These are phyloP conservation scores for Drosophila willistoni DNA, from an alignment of 1,140 invertebrate species.

Conservation along the genomic window DNA sequence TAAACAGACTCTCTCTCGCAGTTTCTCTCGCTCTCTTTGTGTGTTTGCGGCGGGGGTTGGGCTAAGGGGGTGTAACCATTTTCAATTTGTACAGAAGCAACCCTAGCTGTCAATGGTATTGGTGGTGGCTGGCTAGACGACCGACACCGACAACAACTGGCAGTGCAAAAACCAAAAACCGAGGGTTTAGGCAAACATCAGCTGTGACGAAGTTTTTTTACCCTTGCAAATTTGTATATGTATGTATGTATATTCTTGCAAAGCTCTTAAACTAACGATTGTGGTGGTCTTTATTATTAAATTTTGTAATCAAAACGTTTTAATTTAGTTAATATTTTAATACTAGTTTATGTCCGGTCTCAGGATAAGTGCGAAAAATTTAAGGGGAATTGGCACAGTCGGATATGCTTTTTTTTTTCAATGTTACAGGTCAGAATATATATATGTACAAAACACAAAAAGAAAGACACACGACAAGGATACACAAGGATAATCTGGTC, in stretches of 20 bases:
- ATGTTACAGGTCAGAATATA: not conserved
- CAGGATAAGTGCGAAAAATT: not conserved
- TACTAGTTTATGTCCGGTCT: too few relatives aligned
- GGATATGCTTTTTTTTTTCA: not conserved
- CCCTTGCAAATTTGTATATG: not conserved
- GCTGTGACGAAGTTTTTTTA: not conserved
- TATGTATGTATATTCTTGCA: too few relatives aligned
- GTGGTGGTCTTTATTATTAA: too few relatives aligned
- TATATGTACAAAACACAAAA: not conserved
- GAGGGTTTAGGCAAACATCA: not conserved
- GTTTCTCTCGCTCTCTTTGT: not conserved
- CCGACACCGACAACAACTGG: not conserved
- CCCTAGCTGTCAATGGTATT: constrained; percentile 48
- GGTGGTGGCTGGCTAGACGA: constrained; percentile 55
- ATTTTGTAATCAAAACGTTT: too few relatives aligned
- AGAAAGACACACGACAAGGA: constrained; percentile 46
- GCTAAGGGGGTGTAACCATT: constrained; percentile 57
- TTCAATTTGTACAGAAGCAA: constrained; percentile 49
- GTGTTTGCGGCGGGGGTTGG: constrained; percentile 8
- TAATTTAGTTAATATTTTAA: too few relatives aligned
- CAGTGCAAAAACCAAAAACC: constrained; percentile 54
- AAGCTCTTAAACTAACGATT: too few relatives aligned
- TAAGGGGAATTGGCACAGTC: not conserved
- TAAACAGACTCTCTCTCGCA: constrained; percentile 22
- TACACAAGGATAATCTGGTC: constrained; percentile 38